Percentiles rank a stretch among this genome's conserved stretches.
phyloP scores from a whole-genome alignment of 2,113 vertebrate species.

The Pteronura brasiliensis region DNA sequence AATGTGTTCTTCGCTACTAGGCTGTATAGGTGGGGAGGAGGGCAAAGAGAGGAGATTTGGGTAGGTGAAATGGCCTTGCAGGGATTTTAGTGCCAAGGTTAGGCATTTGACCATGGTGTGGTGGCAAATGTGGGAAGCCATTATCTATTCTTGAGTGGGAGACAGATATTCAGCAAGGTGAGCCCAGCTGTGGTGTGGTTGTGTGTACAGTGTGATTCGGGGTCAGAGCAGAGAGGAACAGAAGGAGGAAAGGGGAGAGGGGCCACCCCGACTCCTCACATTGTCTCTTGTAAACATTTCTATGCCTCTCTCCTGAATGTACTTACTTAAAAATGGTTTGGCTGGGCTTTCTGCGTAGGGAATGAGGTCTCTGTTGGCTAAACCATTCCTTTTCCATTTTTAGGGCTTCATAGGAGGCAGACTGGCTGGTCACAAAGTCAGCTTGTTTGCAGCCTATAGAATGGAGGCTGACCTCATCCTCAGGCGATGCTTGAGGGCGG shows the following conservation, averaged over 20 bases:
- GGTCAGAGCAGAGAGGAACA: neutral
- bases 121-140: neutral
- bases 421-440: slow-evolving; percentile 59
- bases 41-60: neutral
- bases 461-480: slow-evolving; percentile 60
- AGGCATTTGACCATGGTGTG: neutral
- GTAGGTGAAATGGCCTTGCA: neutral
- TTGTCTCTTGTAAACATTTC: neutral
- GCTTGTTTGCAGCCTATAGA: slow-evolving; percentile 36
- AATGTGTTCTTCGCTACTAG: neutral
- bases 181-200: neutral
- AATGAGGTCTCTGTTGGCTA: slow-evolving; percentile 37
- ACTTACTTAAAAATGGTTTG: slow-evolving; percentile 38
- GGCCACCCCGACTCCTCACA: neutral
- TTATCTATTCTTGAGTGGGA: neutral
- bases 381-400: slow-evolving; percentile 1
- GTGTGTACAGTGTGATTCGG: neutral
- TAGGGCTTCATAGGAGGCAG: neutral
- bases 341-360: slow-evolving; percentile 17
- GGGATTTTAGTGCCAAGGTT: neutral
- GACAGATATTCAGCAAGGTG: neutral
- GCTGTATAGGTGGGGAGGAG: neutral
- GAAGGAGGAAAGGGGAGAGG: neutral
- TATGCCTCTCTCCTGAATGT: neutral
- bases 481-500: neutral